These are phyloP conservation scores for Drosophila novamexicana DNA, from an alignment of 1,140 invertebrate species.

Conservation along the genomic window DNA sequence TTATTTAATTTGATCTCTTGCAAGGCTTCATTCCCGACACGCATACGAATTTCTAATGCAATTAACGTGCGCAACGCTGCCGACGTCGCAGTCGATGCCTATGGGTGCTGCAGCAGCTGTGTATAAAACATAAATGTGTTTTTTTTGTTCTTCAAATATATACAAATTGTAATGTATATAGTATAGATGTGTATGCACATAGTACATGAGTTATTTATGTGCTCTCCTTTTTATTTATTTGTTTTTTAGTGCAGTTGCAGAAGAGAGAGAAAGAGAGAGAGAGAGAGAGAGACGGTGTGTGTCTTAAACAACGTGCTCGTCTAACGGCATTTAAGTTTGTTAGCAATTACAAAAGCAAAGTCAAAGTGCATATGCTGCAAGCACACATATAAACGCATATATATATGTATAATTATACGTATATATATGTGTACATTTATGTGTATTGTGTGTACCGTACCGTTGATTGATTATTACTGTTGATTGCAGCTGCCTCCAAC, in stretches of 20 bases:
- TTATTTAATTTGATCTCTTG: conserved; percentile 38
- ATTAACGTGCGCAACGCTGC: conserved; percentile 56
- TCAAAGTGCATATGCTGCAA: conserved; percentile 64
- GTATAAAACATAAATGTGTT: conserved; percentile 50
- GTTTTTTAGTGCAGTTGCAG: conserved; percentile 28
- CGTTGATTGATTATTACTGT: conserved; percentile 54
- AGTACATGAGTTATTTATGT: conserved; percentile 16
- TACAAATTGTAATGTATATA: conserved; percentile 4
- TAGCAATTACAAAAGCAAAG: conserved; percentile 37
- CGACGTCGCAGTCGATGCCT: conserved; percentile 20
- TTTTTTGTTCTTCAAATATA: conserved; percentile 17
- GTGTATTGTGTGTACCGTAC: conserved; percentile 33
- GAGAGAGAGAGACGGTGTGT: conserved; percentile 25
- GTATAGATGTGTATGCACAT: conserved; percentile 3
- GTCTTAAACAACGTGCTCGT: conserved; percentile 33
- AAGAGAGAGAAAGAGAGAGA: conserved; percentile 11
- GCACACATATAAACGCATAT: conserved; percentile 16
- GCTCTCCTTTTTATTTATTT: conserved; percentile 22
- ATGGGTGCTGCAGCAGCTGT: conserved; percentile 48
- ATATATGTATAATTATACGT: background rate
- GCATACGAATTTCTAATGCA: conserved; percentile 79
- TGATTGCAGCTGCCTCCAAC: conserved; percentile 28
- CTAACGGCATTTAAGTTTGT: conserved; percentile 49
- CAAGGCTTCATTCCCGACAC: conserved; percentile 60
- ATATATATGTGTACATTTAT: conserved; percentile 1